Evolutionary conservation across 2,888 invertebrate genomes (phyloP).

Genomic region (Hirtodrosophila trivittata): DNA sequence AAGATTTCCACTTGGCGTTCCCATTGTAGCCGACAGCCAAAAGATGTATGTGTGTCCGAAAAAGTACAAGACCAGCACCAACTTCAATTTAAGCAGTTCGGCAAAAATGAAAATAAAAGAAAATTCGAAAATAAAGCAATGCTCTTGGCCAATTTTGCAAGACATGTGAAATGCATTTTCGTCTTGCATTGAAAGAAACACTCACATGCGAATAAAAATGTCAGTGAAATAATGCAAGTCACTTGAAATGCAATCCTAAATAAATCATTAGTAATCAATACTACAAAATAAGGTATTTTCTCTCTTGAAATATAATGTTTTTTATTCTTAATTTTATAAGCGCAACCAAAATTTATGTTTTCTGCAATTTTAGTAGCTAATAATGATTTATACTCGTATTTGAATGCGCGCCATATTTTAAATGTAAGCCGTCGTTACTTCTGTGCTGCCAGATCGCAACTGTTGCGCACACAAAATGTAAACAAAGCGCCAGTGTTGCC

Average conservation of each 20-base stretch:
- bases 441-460: constrained; percentile 34
- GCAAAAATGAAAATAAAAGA: constrained; percentile 10
- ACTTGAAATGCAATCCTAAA: no score
- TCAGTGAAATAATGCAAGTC: no score
- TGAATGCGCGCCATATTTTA: constrained; percentile 13
- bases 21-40: constrained; percentile 9
- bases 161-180: constrained; percentile 50
- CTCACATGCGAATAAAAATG: no score
- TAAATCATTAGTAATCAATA: no score
- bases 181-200: no score
- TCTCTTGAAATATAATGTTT: no score
- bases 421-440: neutral
- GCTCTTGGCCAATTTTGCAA: constrained; percentile 33
- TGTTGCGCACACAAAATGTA: constrained; percentile 3
- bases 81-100: constrained; percentile 16
- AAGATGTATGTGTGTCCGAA: constrained; percentile 9
- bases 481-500: constrained; percentile 27
- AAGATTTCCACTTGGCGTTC: constrained; percentile 8
- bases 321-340: constrained; percentile 34
- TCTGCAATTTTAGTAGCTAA: neutral
- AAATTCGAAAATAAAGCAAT: constrained; percentile 30
- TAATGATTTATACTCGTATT: neutral
- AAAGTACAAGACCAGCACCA: constrained; percentile 12
- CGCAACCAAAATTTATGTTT: neutral
- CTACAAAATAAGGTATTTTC: no score